A percentile compares a stretch with the other conserved stretches of the same genome.
Evolutionary conservation across 2,797 vertebrate genomes (phyloP).

Genomic region (Leucoraja ocellata): DNA sequence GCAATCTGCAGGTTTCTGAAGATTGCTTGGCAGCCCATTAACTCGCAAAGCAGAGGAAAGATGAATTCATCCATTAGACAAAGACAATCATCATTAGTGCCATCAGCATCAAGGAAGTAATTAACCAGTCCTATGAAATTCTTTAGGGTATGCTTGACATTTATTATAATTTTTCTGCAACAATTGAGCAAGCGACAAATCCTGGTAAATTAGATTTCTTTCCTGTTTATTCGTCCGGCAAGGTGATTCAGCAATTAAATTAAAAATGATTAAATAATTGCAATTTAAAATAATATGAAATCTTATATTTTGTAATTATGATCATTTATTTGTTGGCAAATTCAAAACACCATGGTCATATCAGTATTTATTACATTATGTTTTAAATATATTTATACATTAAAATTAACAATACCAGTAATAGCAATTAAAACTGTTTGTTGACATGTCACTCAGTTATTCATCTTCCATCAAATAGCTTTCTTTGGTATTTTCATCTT

Average conservation of each 20-base stretch:
- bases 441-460: neutral
- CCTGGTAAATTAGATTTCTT: neutral
- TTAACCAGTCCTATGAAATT: constrained; percentile 15
- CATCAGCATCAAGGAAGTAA: constrained; percentile 32
- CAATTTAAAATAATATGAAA: neutral
- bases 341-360: neutral
- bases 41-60: constrained; percentile 27
- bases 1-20: neutral
- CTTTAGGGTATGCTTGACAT: constrained; percentile 13
- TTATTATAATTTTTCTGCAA: neutral
- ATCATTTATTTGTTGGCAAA: neutral
- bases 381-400: neutral
- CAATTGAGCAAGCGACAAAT: neutral
- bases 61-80: constrained; percentile 29
- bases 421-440: neutral
- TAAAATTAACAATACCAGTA: neutral
- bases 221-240: neutral
- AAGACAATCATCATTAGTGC: constrained; percentile 18
- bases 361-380: constrained; percentile 7
- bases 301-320: neutral
- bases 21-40: constrained; percentile 26
- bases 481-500: neutral
- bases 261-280: neutral
- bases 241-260: neutral
- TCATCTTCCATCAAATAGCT: neutral